Evolutionary conservation across 2,113 vertebrate genomes (phyloP).

Genomic region (Promerops cafer): DNA sequence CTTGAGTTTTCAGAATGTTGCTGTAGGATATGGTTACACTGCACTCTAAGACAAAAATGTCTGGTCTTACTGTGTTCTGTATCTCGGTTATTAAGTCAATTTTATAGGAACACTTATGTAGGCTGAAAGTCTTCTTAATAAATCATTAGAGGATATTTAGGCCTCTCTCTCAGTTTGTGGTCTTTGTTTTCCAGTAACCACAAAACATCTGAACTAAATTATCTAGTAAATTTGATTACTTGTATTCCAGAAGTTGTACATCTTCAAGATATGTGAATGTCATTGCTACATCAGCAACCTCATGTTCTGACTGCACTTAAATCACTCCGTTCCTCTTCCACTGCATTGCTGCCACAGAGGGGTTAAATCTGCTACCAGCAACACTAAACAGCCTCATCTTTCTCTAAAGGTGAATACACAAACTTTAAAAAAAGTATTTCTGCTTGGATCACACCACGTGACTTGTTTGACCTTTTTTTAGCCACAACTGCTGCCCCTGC

Average conservation of each 20-base stretch:
- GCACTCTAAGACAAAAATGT: conserved; percentile 43
- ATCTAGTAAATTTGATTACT: conserved; percentile 42
- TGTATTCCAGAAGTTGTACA: conserved; percentile 46
- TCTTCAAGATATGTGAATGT: conserved; percentile 27
- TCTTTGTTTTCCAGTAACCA: conserved; percentile 57
- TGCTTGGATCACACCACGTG: neutral
- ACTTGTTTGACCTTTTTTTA: neutral
- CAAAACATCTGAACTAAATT: conserved; percentile 56
- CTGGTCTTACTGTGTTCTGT: conserved; percentile 12
- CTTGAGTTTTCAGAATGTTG: conserved; percentile 24
- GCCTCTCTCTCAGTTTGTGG: conserved; percentile 27
- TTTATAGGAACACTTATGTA: conserved; percentile 43
- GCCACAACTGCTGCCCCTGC: neutral
- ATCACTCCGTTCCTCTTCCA: neutral
- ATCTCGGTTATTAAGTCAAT: conserved; percentile 38
- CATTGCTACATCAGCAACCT: conserved; percentile 22
- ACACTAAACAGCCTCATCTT: neutral
- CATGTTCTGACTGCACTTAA: neutral
- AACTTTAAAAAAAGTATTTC: neutral
- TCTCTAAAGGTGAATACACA: neutral
- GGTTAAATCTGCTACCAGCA: neutral
- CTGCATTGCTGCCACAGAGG: neutral
- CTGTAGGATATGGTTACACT: conserved; percentile 41
- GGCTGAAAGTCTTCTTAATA: conserved; percentile 44
- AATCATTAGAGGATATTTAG: conserved; percentile 51